A percentile compares a stretch with the other conserved stretches of the same genome.
Conservation (phyloP, 2,113 vertebrate genomes). For the Haemorhous mexicanus region DNA sequence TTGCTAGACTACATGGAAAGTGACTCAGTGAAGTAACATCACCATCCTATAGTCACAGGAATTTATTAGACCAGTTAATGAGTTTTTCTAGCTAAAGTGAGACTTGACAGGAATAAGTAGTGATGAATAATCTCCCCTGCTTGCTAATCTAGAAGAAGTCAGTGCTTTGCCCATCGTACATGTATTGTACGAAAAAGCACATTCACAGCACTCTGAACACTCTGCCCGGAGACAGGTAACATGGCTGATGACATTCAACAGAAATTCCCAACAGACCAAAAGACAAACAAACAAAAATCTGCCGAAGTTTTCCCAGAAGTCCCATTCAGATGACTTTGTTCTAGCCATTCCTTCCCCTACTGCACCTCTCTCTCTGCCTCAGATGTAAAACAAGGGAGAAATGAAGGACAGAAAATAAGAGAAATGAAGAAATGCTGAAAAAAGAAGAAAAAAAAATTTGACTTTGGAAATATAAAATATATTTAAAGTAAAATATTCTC, state of each 20-base stretch:
- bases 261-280: background rate
- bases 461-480: background rate
- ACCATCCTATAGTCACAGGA: background rate
- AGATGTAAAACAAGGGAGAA: background rate
- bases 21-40: background rate
- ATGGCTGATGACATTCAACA: background rate
- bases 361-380: background rate
- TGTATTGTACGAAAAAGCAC: too few relatives aligned
- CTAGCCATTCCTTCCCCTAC: background rate
- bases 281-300: background rate
- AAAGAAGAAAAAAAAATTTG: background rate
- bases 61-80: background rate
- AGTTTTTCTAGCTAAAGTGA: background rate
- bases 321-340: background rate
- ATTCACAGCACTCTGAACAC: background rate
- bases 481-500: background rate
- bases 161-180: background rate
- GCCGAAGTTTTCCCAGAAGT: background rate
- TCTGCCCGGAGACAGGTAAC: background rate
- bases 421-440: background rate
- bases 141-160: background rate
- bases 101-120: background rate
- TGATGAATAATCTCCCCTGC: background rate
- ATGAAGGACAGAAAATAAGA: background rate
- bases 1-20: background rate